Percentiles rank a stretch among this genome's conserved stretches.
Conservation (phyloP, 2,888 invertebrate genomes). For the Autographa pulchrina region DNA sequence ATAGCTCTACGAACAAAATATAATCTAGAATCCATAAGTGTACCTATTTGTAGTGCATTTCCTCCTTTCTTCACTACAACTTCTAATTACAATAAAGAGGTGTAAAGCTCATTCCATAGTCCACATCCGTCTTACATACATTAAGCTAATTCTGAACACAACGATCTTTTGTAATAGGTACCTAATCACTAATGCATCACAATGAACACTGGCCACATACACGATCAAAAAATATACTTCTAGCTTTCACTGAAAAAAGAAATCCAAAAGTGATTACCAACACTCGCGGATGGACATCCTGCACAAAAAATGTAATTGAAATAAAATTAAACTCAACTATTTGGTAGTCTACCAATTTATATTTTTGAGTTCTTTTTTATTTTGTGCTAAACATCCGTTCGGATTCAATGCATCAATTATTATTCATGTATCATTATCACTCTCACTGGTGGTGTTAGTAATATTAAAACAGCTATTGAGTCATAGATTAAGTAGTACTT, state of each 20-base stretch:
- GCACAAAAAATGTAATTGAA: slow-evolving; percentile 79
- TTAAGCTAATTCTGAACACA: slow-evolving; percentile 19
- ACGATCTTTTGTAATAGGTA: slow-evolving; percentile 24
- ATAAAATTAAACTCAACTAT: slow-evolving; percentile 73
- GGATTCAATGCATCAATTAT: slow-evolving; percentile 31
- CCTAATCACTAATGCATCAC: slow-evolving; percentile 24
- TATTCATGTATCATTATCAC: slow-evolving; percentile 49
- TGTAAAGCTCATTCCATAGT: not conserved
- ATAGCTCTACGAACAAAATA: not conserved
- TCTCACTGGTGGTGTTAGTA: slow-evolving; percentile 49
- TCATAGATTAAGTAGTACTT: not conserved
- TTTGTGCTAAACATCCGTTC: slow-evolving; percentile 61
- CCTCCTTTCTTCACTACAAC: not conserved
- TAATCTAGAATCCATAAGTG: not conserved
- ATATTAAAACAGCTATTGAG: slow-evolving; percentile 14
- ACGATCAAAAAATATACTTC: slow-evolving; percentile 58
- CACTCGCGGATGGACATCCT: slow-evolving; percentile 76
- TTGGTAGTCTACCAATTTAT: slow-evolving; percentile 66
- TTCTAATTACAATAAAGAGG: not conserved
- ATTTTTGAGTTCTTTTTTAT: slow-evolving; percentile 65
- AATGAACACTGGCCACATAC: slow-evolving; percentile 15
- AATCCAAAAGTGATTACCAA: slow-evolving; percentile 73
- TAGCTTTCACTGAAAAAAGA: slow-evolving; percentile 77
- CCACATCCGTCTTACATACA: not conserved
- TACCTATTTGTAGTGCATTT: not conserved